phyloP scores from a whole-genome alignment of 2,797 vertebrate species.

The Corythornis leucogaster region DNA sequence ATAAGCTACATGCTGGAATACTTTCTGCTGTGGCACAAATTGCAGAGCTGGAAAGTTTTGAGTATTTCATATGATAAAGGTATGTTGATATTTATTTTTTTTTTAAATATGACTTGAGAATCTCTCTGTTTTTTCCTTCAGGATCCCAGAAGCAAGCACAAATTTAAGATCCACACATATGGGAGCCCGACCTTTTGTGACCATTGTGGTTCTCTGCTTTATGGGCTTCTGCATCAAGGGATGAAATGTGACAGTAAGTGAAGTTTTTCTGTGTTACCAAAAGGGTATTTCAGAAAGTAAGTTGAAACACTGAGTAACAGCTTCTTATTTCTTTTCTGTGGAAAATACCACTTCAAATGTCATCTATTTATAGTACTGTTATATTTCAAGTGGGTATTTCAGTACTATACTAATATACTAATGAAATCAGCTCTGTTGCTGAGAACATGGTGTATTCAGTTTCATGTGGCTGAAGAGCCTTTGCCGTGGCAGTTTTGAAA shows the following conservation, averaged over 20 bases:
- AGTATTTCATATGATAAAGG: neutral
- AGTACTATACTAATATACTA: neutral
- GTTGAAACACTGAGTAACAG: neutral
- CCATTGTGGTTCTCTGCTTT: constrained; percentile 95
- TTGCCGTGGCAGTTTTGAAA: neutral
- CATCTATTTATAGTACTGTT: constrained; percentile 39
- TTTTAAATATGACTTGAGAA: neutral
- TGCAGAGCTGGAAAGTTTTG: neutral
- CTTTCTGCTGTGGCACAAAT: neutral
- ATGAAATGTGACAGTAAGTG: constrained; percentile 99
- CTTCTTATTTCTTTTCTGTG: neutral
- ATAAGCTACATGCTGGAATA: fast-evolving
- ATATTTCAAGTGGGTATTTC: constrained; percentile 32
- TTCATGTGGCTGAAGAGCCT: neutral
- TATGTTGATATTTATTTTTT: fast-evolving
- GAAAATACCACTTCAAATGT: constrained; percentile 56
- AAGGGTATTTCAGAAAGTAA: neutral
- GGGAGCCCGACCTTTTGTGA: constrained; percentile 98
- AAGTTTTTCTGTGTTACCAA: neutral
- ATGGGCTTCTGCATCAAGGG: constrained; percentile 96
- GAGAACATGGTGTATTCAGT: neutral
- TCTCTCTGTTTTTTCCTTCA: constrained; percentile 42
- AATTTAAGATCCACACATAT: constrained; percentile 97
- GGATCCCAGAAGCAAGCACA: constrained; percentile 99
- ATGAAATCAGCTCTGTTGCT: constrained; percentile 12